Conservation (phyloP, 2,888 invertebrate genomes). For the Leucoma salicis region DNA sequence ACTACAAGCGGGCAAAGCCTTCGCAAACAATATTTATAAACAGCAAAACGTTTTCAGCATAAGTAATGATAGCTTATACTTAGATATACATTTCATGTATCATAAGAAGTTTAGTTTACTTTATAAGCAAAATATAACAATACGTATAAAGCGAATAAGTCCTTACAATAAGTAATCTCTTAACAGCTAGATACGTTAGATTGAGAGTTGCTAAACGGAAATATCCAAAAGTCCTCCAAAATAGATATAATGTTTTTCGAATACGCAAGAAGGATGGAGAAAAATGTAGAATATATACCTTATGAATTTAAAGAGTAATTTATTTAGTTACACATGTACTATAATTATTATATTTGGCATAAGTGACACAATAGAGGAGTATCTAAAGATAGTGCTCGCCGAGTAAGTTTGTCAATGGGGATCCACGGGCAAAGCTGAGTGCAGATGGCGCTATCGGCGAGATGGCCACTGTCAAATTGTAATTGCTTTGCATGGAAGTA, state of each 20-base stretch:
- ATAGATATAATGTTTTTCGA: constrained; percentile 62
- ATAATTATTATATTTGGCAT: constrained; percentile 48
- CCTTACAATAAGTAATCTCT: constrained; percentile 52
- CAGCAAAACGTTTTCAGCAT: no score
- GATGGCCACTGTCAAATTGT: no score
- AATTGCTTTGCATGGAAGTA: no score
- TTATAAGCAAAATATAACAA: constrained; percentile 54
- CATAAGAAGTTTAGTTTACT: constrained; percentile 54
- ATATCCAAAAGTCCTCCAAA: constrained; percentile 74
- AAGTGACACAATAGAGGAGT: no score
- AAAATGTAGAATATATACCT: constrained; percentile 32
- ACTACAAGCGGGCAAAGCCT: constrained; percentile 34
- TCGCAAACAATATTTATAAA: constrained; percentile 38
- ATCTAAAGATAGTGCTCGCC: constrained; percentile 20
- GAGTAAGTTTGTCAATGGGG: constrained; percentile 18
- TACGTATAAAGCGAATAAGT: constrained; percentile 54
- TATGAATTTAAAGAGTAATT: constrained; percentile 32
- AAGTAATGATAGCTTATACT: no score
- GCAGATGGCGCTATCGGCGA: no score
- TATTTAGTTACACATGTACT: constrained; percentile 35
- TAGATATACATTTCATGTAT: constrained; percentile 50
- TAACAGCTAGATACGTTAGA: constrained; percentile 48
- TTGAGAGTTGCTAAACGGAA: constrained; percentile 66
- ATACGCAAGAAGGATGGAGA: constrained; percentile 53
- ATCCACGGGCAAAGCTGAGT: no score